A percentile compares a stretch with the other conserved stretches of the same genome.
These are phyloP conservation scores for Hemicordylus capensis DNA, from an alignment of 2,113 vertebrate genomes.

Conservation along the genomic window DNA sequence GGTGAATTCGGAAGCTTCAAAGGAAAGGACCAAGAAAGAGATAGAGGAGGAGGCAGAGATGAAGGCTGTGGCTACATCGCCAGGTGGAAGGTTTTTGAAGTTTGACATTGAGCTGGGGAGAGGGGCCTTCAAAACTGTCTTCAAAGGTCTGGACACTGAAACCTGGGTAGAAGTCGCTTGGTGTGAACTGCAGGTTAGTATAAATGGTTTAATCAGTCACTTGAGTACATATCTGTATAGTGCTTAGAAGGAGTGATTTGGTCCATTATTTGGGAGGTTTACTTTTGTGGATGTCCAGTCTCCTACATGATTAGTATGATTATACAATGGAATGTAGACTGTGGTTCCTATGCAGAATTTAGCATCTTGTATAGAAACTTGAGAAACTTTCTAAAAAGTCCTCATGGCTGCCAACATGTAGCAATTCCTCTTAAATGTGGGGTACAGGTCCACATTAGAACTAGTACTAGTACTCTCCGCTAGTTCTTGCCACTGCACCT, in stretches of 20 bases:
- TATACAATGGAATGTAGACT: background rate
- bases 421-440: background rate
- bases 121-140: constrained; percentile 94
- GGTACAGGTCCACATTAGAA: background rate
- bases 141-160: constrained; percentile 93
- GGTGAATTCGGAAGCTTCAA: constrained; percentile 49
- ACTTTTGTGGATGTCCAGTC: background rate
- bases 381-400: background rate
- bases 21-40: constrained; percentile 83
- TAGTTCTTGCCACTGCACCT: background rate
- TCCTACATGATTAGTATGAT: background rate
- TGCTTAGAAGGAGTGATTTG: background rate
- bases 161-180: constrained; percentile 96
- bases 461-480: too few relatives aligned
- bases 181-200: constrained; percentile 93
- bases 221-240: background rate
- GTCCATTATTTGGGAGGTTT: background rate
- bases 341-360: background rate
- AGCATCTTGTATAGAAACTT: background rate
- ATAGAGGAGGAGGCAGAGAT: constrained; percentile 94
- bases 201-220: constrained; percentile 22
- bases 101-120: constrained; percentile 93
- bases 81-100: constrained; percentile 90
- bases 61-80: constrained; percentile 95
- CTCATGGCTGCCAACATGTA: background rate